Conservation (phyloP, 2,113 vertebrate genomes). For the Siphamia tubifer region DNA sequence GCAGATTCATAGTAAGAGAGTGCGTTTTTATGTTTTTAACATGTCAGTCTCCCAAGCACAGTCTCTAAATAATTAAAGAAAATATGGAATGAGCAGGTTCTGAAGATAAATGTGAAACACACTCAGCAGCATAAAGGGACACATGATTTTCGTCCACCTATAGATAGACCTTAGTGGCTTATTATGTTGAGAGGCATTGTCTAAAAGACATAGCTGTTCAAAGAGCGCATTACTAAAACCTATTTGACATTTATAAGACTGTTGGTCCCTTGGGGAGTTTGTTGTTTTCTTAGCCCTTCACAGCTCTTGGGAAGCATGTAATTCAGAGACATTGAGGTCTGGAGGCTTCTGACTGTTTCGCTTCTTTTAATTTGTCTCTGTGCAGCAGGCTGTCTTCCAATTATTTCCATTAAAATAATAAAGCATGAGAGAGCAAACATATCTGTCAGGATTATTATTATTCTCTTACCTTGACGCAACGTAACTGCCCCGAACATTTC, state of each 20-base stretch:
- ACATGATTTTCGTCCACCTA: background rate
- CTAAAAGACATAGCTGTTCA: conserved; percentile 33
- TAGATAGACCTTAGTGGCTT: conserved; percentile 32
- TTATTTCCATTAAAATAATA: conserved; percentile 15
- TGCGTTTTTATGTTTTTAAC: background rate
- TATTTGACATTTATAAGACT: conserved; percentile 62
- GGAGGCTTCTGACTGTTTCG: conserved; percentile 2
- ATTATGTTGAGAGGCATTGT: conserved; percentile 26
- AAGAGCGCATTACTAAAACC: conserved; percentile 45
- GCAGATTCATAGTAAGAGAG: background rate
- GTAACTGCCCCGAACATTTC: background rate
- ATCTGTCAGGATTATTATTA: background rate
- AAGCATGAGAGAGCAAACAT: background rate
- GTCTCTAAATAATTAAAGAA: background rate
- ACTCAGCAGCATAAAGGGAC: background rate
- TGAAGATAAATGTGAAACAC: background rate
- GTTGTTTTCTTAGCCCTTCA: conserved; percentile 33
- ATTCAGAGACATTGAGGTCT: conserved; percentile 34
- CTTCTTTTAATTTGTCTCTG: conserved; percentile 3
- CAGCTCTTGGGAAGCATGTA: conserved; percentile 22
- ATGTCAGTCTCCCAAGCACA: background rate
- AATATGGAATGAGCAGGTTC: background rate
- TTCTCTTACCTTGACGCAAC: background rate
- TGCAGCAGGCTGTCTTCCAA: conserved; percentile 8
- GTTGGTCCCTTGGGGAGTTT: conserved; percentile 41